phyloP scores from a whole-genome alignment of 1,140 invertebrate genomes.

The Eumaeus atala region DNA sequence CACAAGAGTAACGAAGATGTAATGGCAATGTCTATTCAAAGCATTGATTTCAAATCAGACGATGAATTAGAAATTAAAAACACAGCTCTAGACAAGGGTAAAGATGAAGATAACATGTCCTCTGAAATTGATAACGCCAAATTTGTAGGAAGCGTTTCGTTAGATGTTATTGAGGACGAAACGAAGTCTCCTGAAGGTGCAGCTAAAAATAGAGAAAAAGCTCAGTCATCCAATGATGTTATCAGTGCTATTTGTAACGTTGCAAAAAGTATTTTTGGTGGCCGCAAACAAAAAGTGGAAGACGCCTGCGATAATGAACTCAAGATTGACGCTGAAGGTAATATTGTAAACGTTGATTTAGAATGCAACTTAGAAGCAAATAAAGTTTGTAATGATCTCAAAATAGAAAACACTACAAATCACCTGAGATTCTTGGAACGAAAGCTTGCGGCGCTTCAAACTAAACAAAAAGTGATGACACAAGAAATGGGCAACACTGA shows the following conservation, averaged over 20 bases:
- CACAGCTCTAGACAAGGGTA: not conserved
- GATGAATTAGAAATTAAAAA: slow-evolving; percentile 25
- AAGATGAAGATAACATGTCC: not conserved
- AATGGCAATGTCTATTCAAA: slow-evolving; percentile 60
- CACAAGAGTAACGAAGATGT: slow-evolving; percentile 56
- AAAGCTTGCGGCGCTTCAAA: slow-evolving; percentile 51
- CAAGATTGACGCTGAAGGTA: slow-evolving; percentile 55
- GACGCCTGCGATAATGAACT: slow-evolving; percentile 48
- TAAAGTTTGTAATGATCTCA: slow-evolving; percentile 40
- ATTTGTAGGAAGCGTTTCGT: not conserved
- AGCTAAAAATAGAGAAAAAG: slow-evolving; percentile 33
- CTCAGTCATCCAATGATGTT: slow-evolving; percentile 38
- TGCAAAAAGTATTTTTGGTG: slow-evolving; percentile 50
- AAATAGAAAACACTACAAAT: slow-evolving; percentile 38
- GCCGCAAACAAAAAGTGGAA: slow-evolving; percentile 32
- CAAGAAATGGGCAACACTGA: slow-evolving; percentile 58
- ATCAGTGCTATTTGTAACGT: slow-evolving; percentile 50
- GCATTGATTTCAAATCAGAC: slow-evolving; percentile 41
- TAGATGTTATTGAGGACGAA: not conserved
- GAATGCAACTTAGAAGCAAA: slow-evolving; percentile 33
- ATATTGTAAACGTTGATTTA: slow-evolving; percentile 33
- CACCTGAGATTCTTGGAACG: slow-evolving; percentile 44
- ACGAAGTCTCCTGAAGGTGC: not conserved
- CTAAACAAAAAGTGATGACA: slow-evolving; percentile 60
- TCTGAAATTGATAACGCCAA: not conserved